These are phyloP conservation scores for Mesocricetus auratus DNA, from an alignment of 2,113 vertebrate genomes.

Conservation along the genomic window DNA sequence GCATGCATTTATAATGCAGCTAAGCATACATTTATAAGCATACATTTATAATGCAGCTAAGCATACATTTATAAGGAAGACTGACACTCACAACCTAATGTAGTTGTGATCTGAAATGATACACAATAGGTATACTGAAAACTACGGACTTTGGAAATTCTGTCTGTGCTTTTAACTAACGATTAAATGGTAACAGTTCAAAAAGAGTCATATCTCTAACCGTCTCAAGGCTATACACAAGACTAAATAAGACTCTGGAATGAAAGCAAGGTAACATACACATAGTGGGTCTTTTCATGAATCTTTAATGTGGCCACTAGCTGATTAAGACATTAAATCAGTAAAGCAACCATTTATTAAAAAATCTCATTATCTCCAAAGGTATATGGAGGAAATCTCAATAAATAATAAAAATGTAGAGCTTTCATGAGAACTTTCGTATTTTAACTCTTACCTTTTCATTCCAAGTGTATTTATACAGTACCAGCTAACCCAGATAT, in stretches of 20 bases:
- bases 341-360: constrained; percentile 37
- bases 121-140: constrained; percentile 5
- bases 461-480: not conserved
- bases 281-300: constrained; percentile 3
- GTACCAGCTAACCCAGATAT: not conserved
- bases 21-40: not conserved
- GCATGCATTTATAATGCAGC: too few relatives aligned
- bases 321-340: constrained; percentile 19
- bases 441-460: constrained; percentile 4
- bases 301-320: not conserved
- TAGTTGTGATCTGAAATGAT: constrained; percentile 20
- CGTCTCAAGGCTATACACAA: not conserved
- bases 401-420: not conserved
- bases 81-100: not conserved
- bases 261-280: constrained; percentile 2
- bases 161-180: constrained; percentile 35
- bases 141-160: constrained; percentile 48
- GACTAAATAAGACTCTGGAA: not conserved
- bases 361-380: constrained; percentile 29
- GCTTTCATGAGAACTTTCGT: constrained; percentile 6
- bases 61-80: not conserved
- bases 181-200: not conserved
- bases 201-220: not conserved
- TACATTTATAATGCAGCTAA: too few relatives aligned
- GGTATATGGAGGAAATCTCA: not conserved